phyloP scores from a whole-genome alignment of 2,888 invertebrate species.

The Piscicola geometra region DNA sequence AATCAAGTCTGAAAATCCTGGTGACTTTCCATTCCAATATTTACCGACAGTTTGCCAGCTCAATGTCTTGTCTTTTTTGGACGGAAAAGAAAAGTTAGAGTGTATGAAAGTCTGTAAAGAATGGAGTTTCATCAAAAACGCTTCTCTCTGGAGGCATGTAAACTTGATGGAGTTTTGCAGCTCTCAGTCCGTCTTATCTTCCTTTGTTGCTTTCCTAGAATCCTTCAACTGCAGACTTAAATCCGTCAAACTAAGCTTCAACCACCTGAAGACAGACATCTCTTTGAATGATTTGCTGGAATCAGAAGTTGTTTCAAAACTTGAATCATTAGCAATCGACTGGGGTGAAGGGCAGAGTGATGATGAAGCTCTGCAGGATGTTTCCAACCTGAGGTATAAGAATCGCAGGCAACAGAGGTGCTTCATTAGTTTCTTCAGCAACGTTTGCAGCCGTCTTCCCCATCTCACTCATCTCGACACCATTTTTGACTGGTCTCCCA shows the following conservation, averaged over 20 bases:
- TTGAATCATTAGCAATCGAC: not conserved
- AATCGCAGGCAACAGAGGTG: not conserved
- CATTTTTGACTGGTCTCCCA: not conserved
- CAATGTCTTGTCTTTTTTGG: constrained; percentile 23
- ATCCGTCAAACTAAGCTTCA: not conserved
- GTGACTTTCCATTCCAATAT: constrained; percentile 26
- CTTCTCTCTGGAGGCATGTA: constrained; percentile 1
- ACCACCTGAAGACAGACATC: not conserved
- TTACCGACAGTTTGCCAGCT: constrained; percentile 18
- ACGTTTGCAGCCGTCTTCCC: not conserved
- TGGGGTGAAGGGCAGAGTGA: not conserved
- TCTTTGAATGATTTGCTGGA: not conserved
- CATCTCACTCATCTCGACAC: not conserved
- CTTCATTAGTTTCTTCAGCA: not conserved
- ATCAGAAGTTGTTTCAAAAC: constrained; percentile 8
- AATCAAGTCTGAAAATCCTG: constrained; percentile 10
- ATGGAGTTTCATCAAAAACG: constrained; percentile 8
- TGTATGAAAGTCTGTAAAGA: constrained; percentile 14
- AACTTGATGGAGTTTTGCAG: not conserved
- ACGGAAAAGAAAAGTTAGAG: constrained; percentile 4
- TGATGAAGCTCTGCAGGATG: too few relatives aligned
- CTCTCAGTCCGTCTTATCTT: not conserved
- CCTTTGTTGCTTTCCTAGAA: constrained; percentile 6
- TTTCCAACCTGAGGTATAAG: not conserved
- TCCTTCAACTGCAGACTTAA: constrained; percentile 13